Conservation (phyloP, 2,113 vertebrate genomes). For the Mirza zaza region DNA sequence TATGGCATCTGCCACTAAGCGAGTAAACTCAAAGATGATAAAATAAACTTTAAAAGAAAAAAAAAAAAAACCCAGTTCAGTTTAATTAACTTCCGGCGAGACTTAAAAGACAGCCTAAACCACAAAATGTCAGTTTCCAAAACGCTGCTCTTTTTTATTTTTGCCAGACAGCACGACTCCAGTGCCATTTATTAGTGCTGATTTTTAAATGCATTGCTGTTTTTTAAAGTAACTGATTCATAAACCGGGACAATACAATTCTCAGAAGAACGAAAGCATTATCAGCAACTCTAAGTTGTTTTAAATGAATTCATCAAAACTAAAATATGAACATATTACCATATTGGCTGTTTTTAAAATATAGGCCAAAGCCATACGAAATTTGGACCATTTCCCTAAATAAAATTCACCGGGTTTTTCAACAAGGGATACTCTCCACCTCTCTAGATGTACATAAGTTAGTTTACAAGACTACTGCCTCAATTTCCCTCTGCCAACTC, state of each 20-base stretch:
- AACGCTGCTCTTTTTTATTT: constrained; percentile 44
- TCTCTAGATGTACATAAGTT: background rate
- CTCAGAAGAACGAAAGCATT: constrained; percentile 36
- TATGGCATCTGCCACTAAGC: constrained; percentile 55
- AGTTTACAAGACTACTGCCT: background rate
- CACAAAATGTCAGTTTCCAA: constrained; percentile 68
- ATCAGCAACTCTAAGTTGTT: background rate
- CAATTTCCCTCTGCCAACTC: background rate
- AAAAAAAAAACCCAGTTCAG: background rate
- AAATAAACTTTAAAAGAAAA: constrained; percentile 66
- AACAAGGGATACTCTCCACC: background rate
- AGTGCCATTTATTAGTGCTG: constrained; percentile 48
- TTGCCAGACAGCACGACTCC: constrained; percentile 67
- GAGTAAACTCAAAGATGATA: constrained; percentile 66
- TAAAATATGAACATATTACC: constrained; percentile 21
- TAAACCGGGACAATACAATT: constrained; percentile 52
- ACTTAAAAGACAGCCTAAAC: constrained; percentile 70
- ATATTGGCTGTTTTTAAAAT: background rate
- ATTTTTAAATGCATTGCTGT: constrained; percentile 18
- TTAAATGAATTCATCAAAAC: constrained; percentile 33
- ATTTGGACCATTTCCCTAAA: background rate
- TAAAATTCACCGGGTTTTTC: background rate
- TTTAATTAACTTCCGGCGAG: constrained; percentile 73
- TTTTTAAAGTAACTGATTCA: background rate
- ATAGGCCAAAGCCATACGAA: background rate